Base-by-base conservation (phyloP, 2,113 vertebrate genomes). In the Rissa tridactyla region DNA sequence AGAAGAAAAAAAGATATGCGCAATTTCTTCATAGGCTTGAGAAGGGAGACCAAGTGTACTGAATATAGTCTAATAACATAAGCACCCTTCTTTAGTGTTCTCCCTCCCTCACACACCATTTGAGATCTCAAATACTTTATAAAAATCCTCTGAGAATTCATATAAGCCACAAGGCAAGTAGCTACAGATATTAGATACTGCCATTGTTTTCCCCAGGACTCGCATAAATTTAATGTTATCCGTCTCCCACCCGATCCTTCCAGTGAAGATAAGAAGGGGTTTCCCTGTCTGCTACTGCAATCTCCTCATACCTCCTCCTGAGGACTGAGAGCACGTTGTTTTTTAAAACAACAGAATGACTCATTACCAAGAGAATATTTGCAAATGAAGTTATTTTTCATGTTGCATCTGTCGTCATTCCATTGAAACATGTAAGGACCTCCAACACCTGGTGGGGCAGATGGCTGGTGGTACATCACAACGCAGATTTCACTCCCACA, bases 321-420 rank as follows among this genome's bases (percentile, higher is more conserved):
- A 19, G 29, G 6, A 3, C 1, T 11, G 66, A 73, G 36, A 44
- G 25, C 23, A 42, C 40, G 40, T 17, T 58, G 49, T 4, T 9
- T 36, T 75, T 60, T 8, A 8, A 52, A 15, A 2, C 32, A 4
- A 7, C 21, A 13, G 36, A 42, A 73, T 7, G 54, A 32, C 40
- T 80, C 44, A n/a, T 98, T 96, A 99, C 99, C 99, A 77, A 98
- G 95, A 17, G 98, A 73, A 40, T 99, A 99, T 97, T 99, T 99
- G 99, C 99, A 99, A 97, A 99, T 98, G 97, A 99, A 99, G 97
- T 99, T 99, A 96, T 99, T 99, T 90, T 98, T 99, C 98, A 98
- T 98, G 98, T 97, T 99, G 97, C 99, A 99, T 58, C 98, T 98
- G 96, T 99, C 98, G 3, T 99, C 99, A 3, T 99, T 99, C 99